Percentiles rank a stretch among this genome's conserved stretches.
Evolutionary conservation across 2,797 vertebrate species (phyloP).

Genomic region (Anabas testudineus): DNA sequence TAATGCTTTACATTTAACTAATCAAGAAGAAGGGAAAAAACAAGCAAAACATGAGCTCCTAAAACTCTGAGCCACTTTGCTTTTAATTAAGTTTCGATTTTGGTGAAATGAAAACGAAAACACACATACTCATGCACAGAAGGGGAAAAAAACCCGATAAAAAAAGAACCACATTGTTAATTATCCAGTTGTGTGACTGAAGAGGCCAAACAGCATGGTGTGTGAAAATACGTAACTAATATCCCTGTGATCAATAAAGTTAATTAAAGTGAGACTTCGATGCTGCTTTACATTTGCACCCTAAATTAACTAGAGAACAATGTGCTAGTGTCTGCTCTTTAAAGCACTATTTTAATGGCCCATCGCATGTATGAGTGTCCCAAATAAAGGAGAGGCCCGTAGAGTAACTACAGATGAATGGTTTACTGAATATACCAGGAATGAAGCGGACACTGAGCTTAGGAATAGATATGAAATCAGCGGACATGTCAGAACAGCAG

Average conservation of each 20-base stretch:
- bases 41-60: conserved; percentile 10
- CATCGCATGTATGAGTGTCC: conserved; percentile 8
- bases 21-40: conserved; percentile 34
- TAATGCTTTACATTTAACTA: conserved; percentile 35
- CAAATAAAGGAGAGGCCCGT: conserved; percentile 16
- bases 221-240: conserved; percentile 26
- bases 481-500: conserved; percentile 66
- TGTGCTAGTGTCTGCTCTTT: conserved; percentile 18
- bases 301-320: conserved; percentile 30
- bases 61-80: conserved; percentile 29
- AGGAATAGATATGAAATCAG: conserved; percentile 54
- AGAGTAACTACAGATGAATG: conserved; percentile 28
- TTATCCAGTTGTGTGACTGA: conserved; percentile 17
- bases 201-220: conserved; percentile 26
- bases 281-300: conserved; percentile 26
- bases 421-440: conserved; percentile 21
- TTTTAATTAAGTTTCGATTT: conserved; percentile 66
- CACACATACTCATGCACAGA: conserved; percentile 1
- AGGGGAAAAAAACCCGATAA: not conserved
- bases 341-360: conserved; percentile 20
- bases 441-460: conserved; percentile 31
- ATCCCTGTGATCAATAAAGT: conserved; percentile 35
- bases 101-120: conserved; percentile 25
- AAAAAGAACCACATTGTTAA: conserved; percentile 17
- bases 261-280: conserved; percentile 39